Evolutionary conservation across 35 echinoderm and acorn worm species (phyloP).

Genomic region (Patiria miniata): DNA sequence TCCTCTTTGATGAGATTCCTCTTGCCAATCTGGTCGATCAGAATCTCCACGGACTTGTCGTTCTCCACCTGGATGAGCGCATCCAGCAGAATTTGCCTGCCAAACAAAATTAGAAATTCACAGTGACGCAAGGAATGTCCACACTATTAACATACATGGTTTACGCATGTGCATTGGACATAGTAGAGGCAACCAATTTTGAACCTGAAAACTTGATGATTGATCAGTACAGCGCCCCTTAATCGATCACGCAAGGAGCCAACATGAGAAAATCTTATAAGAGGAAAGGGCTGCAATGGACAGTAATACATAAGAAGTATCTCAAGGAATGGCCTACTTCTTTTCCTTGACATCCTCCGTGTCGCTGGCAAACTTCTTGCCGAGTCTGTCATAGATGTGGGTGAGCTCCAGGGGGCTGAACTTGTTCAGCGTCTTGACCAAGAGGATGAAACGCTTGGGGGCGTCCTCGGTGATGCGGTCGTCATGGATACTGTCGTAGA

Average conservation of each 20-base stretch:
- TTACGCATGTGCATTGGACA: background rate
- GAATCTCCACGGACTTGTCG: conserved; percentile 26
- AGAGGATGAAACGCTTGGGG: conserved; percentile 19
- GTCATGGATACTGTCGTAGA: background rate
- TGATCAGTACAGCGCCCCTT: background rate
- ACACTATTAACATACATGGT: background rate
- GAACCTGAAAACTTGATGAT: background rate
- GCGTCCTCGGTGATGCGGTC: conserved; percentile 35
- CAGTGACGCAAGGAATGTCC: background rate
- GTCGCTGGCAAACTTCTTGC: conserved; percentile 5
- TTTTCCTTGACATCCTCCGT: conserved; percentile 22
- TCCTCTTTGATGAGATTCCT: conserved; percentile 5
- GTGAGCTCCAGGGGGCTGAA: background rate
- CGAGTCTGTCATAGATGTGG: conserved; percentile 15
- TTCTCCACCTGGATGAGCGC: conserved; percentile 37
- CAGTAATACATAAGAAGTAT: background rate
- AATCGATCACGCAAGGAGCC: background rate
- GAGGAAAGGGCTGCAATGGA: background rate
- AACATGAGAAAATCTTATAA: background rate
- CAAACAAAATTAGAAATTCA: background rate
- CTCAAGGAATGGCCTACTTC: conserved; percentile 26
- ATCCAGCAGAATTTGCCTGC: conserved; percentile 54
- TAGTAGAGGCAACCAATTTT: background rate
- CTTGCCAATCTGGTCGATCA: conserved; percentile 17
- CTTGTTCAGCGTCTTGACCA: conserved; percentile 33